Conservation (phyloP, 2,797 vertebrate genomes). For the Tapirus indicus region DNA sequence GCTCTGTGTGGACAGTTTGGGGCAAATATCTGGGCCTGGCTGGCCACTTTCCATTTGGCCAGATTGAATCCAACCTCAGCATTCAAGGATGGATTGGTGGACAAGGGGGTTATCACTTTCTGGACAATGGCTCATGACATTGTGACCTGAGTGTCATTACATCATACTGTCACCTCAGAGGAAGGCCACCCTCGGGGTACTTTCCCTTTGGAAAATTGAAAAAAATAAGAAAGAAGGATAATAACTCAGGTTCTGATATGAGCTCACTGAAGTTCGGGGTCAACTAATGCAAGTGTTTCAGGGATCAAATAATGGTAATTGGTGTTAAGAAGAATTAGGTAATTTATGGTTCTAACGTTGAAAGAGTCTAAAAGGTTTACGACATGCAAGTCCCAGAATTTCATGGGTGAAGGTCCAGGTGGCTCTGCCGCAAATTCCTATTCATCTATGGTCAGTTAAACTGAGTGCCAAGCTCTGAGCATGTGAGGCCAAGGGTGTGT, state of each 20-base stretch:
- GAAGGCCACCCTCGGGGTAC: slow-evolving; percentile 74
- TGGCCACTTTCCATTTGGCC: slow-evolving; percentile 66
- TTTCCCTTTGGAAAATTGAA: slow-evolving; percentile 66
- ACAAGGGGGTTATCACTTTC: slow-evolving; percentile 74
- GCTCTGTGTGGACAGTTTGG: neutral
- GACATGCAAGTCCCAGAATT: slow-evolving; percentile 61
- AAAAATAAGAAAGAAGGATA: slow-evolving; percentile 55
- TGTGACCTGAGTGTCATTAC: slow-evolving; percentile 75
- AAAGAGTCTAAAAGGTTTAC: slow-evolving; percentile 78
- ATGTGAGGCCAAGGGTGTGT: neutral
- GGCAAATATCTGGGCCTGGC: neutral
- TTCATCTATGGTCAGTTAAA: slow-evolving; percentile 63
- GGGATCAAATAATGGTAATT: slow-evolving; percentile 81
- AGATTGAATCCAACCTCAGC: slow-evolving; percentile 70
- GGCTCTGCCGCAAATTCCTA: slow-evolving; percentile 32
- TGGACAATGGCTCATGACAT: slow-evolving; percentile 80
- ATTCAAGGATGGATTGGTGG: slow-evolving; percentile 55
- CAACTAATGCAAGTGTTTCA: slow-evolving; percentile 76
- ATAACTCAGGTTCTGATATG: slow-evolving; percentile 76
- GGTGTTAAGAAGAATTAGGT: slow-evolving; percentile 78
- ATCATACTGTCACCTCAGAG: slow-evolving; percentile 76
- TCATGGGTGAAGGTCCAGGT: slow-evolving; percentile 67
- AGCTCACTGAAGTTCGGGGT: slow-evolving; percentile 76
- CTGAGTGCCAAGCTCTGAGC: neutral
- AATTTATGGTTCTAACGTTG: slow-evolving; percentile 70